Conservation (phyloP, 2,888 invertebrate genomes). For the Parapristionchus giblindavisi region DNA sequence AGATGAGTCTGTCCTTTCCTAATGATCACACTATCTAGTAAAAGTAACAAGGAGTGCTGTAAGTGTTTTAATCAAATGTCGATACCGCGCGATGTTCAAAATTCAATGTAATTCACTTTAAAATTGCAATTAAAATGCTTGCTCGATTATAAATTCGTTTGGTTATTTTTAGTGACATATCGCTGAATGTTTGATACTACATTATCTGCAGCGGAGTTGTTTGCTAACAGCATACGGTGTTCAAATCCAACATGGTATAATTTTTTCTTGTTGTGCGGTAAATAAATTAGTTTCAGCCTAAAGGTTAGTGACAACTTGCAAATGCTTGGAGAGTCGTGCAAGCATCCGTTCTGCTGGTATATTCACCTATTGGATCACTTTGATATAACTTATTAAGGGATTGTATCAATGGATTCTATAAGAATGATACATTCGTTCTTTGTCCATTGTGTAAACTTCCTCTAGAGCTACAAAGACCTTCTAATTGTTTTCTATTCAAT, state of each 20-base stretch:
- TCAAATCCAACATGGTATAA: not conserved
- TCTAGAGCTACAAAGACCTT: slow-evolving; percentile 9
- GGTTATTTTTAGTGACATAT: not conserved
- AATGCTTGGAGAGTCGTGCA: slow-evolving; percentile 26
- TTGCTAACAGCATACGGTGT: slow-evolving; percentile 3
- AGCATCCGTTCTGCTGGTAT: slow-evolving; percentile 36
- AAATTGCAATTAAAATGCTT: too few species aligned
- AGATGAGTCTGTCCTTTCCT: too few species aligned
- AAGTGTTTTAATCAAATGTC: too few species aligned
- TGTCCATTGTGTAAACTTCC: slow-evolving; percentile 32
- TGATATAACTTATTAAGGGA: slow-evolving; percentile 2
- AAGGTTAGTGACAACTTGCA: slow-evolving; percentile 13
- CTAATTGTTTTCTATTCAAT: slow-evolving; percentile 31
- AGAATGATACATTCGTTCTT: slow-evolving; percentile 12
- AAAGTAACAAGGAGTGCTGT: too few species aligned
- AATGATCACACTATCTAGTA: too few species aligned
- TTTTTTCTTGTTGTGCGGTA: not conserved
- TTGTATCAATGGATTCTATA: slow-evolving; percentile 10
- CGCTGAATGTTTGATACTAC: slow-evolving; percentile 21
- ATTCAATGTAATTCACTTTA: too few species aligned
- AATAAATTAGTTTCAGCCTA: not conserved
- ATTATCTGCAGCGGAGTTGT: slow-evolving; percentile 8
- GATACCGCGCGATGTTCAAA: too few species aligned
- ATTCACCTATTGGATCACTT: not conserved
- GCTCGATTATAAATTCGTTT: too few species aligned